phyloP scores from a whole-genome alignment of 2,888 invertebrate species.

The Stenchaetothrips biformis region DNA sequence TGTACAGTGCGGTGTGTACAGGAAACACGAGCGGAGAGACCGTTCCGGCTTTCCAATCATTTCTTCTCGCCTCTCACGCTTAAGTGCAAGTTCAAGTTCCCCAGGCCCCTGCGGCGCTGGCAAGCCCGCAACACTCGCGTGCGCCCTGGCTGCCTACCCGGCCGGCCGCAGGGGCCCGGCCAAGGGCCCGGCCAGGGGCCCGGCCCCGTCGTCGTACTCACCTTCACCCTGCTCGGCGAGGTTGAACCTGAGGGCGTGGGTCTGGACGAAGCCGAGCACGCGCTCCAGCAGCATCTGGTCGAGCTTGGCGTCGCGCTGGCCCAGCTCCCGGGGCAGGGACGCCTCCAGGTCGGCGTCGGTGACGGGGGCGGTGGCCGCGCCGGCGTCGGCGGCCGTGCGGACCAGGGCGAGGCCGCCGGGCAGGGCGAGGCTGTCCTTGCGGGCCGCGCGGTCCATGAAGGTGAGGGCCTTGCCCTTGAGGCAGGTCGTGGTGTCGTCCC shows the following conservation, averaged over 20 bases:
- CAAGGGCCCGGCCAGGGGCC: no score
- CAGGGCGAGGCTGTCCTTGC: constrained; percentile 53
- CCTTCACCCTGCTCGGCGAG: constrained; percentile 62
- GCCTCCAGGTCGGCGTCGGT: constrained; percentile 64
- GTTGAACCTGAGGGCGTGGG: constrained; percentile 73
- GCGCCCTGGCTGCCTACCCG: not conserved
- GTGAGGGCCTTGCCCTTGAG: constrained; percentile 74
- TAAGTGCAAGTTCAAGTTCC: no score
- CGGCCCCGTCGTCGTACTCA: not conserved
- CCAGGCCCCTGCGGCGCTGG: not conserved
- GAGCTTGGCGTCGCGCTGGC: constrained; percentile 65
- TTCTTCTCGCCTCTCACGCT: no score
- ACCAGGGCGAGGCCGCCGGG: constrained; percentile 38
- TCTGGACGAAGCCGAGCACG: constrained; percentile 67
- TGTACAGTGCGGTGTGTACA: no score
- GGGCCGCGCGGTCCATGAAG: constrained; percentile 67
- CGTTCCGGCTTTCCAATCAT: no score
- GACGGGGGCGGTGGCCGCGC: constrained; percentile 32
- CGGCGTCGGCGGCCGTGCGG: constrained; percentile 46
- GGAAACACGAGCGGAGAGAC: no score
- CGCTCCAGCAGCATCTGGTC: constrained; percentile 71
- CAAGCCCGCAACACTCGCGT: not conserved
- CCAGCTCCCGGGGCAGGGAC: constrained; percentile 65
- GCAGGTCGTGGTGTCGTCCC: constrained; percentile 61
- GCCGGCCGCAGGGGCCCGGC: not conserved